phyloP scores from a whole-genome alignment of 2,888 invertebrate genomes.

The Arrhopalites spinosus region DNA sequence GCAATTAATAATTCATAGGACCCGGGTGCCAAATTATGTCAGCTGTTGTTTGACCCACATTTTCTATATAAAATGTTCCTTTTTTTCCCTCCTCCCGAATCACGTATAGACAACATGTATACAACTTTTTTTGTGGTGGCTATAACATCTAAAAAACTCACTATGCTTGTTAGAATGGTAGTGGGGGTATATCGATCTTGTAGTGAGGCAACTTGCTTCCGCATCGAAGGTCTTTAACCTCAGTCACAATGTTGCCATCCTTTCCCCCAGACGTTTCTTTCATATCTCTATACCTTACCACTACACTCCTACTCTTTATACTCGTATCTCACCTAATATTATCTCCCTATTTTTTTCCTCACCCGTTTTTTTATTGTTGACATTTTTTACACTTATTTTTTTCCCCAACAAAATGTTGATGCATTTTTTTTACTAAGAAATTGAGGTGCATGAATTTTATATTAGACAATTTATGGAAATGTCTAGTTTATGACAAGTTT shows the following conservation, averaged over 20 bases:
- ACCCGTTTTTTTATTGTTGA: background rate
- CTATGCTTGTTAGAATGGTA: too few relatives aligned
- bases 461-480: too few relatives aligned
- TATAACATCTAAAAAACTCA: too few relatives aligned
- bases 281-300: background rate
- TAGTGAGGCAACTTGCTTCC: constrained; percentile 50
- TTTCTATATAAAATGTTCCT: constrained; percentile 44
- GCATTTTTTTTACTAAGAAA: too few relatives aligned
- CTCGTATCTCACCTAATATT: background rate
- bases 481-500: too few relatives aligned
- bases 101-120: background rate
- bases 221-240: constrained; percentile 55
- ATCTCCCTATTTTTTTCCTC: background rate
- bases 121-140: background rate
- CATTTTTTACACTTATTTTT: background rate
- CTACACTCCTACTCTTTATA: background rate
- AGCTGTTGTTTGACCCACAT: constrained; percentile 54
- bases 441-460: too few relatives aligned
- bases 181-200: constrained; percentile 41
- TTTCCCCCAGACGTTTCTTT: constrained; percentile 2
- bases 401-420: too few relatives aligned
- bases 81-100: constrained; percentile 36
- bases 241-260: constrained; percentile 42
- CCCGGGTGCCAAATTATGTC: constrained; percentile 48
- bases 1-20: constrained; percentile 37